phyloP scores from a whole-genome alignment of 2,113 vertebrate species.

The Asarcornis scutulata region DNA sequence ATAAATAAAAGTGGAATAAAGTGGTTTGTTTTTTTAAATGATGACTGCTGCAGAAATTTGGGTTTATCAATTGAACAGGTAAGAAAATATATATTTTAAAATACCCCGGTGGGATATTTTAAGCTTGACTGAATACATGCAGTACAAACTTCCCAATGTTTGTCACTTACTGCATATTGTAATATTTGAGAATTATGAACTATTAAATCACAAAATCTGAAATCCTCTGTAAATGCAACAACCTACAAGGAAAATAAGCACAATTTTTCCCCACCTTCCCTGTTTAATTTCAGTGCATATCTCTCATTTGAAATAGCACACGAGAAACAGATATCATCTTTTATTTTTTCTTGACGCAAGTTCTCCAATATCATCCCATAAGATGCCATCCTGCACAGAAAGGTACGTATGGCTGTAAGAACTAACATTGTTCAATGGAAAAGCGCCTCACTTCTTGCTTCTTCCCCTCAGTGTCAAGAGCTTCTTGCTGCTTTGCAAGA shows the following conservation, averaged over 20 bases:
- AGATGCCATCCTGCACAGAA: background rate
- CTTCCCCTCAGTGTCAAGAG: background rate
- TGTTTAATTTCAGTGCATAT: background rate
- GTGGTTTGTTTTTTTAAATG: background rate
- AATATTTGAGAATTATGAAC: background rate
- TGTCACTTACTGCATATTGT: background rate
- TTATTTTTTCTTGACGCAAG: background rate
- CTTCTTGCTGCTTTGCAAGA: background rate
- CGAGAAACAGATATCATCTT: background rate
- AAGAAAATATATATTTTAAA: background rate
- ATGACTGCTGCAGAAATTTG: background rate
- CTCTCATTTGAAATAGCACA: background rate
- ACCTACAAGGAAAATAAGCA: background rate
- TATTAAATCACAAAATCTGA: background rate
- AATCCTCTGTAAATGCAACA: background rate
- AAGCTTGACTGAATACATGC: background rate
- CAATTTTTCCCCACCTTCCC: background rate
- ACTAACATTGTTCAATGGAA: background rate
- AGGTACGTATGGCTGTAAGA: background rate
- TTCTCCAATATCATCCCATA: background rate
- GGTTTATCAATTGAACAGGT: background rate
- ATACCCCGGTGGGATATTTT: background rate
- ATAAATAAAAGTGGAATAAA: background rate
- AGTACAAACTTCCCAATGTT: background rate
- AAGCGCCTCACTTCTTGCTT: background rate